A percentile compares a stretch with the other conserved stretches of the same genome.
These are phyloP conservation scores for Aphis gossypii DNA, from an alignment of 1,140 invertebrate genomes.

Conservation along the genomic window DNA sequence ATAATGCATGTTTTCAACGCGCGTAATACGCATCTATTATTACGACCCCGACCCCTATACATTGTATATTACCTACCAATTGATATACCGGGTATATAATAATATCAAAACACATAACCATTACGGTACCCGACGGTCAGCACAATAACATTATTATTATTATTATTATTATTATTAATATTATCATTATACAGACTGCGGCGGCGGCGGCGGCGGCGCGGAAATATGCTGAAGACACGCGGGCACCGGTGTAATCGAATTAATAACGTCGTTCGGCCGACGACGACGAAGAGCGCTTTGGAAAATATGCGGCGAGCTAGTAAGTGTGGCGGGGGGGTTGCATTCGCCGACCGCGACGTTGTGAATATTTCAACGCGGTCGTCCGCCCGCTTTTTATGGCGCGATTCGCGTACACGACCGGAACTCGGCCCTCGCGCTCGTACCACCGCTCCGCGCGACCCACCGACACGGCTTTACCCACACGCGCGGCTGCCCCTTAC, in stretches of 20 bases:
- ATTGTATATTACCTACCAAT: not conserved
- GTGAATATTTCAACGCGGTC: slow-evolving; percentile 1
- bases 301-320: not conserved
- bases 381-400: not conserved
- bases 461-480: too few relatives aligned
- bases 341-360: not conserved
- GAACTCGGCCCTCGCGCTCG: not conserved
- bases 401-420: not conserved
- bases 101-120: too few relatives aligned
- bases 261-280: not conserved
- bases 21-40: not conserved
- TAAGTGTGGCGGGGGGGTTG: not conserved
- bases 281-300: not conserved
- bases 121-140: too few relatives aligned
- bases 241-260: not conserved
- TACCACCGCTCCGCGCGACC: too few relatives aligned
- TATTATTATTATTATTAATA: not conserved
- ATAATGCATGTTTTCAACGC: not conserved
- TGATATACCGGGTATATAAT: not conserved
- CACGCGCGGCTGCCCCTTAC: too few relatives aligned
- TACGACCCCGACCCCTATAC: not conserved
- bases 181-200: not conserved
- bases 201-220: too few relatives aligned
- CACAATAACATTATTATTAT: not conserved
- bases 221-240: slow-evolving; percentile 6